phyloP scores from a whole-genome alignment of 1,140 invertebrate species.

The Neodiprion virginianus region DNA sequence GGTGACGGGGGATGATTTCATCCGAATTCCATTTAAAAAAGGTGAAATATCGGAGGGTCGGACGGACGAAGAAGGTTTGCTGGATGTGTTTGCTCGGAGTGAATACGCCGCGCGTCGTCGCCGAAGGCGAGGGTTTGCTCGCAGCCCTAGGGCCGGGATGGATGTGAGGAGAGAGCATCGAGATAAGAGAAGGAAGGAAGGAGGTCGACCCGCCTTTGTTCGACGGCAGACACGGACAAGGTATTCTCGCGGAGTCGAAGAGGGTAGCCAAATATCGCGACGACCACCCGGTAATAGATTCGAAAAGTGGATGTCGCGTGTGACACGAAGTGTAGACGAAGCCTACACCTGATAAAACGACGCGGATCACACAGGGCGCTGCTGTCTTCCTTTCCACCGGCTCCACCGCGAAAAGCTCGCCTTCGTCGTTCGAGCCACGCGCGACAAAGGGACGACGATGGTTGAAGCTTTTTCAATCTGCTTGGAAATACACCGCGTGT shows the following conservation, averaged over 20 bases:
- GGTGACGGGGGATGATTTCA: background rate
- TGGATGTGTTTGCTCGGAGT: background rate
- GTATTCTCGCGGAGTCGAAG: background rate
- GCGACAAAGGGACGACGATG: background rate
- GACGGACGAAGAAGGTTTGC: background rate
- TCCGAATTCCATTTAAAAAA: background rate
- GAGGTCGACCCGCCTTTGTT: background rate
- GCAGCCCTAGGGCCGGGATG: background rate
- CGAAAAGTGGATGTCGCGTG: too few species aligned
- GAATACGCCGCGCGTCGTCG: background rate
- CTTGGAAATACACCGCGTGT: constrained; percentile 7
- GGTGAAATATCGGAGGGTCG: background rate
- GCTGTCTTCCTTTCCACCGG: too few species aligned
- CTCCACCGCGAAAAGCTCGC: background rate
- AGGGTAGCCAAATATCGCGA: background rate
- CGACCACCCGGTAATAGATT: too few species aligned
- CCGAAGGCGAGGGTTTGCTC: background rate
- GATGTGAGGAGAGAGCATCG: background rate
- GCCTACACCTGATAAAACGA: too few species aligned
- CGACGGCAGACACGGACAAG: background rate
- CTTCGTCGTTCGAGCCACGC: background rate
- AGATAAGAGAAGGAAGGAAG: background rate
- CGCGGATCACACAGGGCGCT: too few species aligned
- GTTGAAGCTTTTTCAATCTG: background rate
- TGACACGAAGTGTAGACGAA: too few species aligned